Base-by-base conservation (phyloP, 2,888 invertebrate genomes). In the Saturnia japonica region DNA sequence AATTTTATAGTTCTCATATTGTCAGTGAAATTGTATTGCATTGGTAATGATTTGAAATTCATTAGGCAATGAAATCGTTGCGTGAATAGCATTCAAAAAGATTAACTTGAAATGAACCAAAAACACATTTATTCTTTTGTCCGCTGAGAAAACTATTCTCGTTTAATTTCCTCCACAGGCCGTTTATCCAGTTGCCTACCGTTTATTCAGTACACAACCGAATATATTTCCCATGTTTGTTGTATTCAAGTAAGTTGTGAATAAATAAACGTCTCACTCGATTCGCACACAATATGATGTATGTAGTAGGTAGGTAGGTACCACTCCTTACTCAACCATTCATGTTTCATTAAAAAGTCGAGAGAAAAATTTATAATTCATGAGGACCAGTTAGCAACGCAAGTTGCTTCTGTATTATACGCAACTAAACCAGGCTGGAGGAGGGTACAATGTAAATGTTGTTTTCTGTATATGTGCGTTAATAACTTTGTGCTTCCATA, bases 311-410 rank as follows among this genome's bases (percentile, higher is more conserved):
- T 47, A 16, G 8, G n/a, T 43, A 43, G 43, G 43, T 47, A 47
- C 0, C 19, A 40, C n/a, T 40, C 40, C 34, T 64, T 64, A 64
- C 62, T 40, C 64, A 40, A n/a, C 9, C 40, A 64, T 64, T 64
- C 64, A 64, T 40, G 11, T 40, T n/a, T n/a, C 40, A n/a, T 40
- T 40, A 11, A 4, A 40, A n/a, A 64, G 19, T 11, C 11, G 11
- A 40, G 64, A 64, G 64, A 64, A 19, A 40, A 64, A 57, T 57
- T 28, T 54, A 54, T 22, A 60, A 60, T 25, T 60, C 25, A 14
- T 28, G 57, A 28, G 28, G 14, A 60, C 57, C 28, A 60, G 28
- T 22, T n/a, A 11, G 54, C 54, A 0, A 22, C 22, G 22, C 54
- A 22, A 22, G 54, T 12, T 60, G 11, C 57, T 14, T 54, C 22